phyloP scores from a whole-genome alignment of 2,888 invertebrate species.

The Ceramica pisi region DNA sequence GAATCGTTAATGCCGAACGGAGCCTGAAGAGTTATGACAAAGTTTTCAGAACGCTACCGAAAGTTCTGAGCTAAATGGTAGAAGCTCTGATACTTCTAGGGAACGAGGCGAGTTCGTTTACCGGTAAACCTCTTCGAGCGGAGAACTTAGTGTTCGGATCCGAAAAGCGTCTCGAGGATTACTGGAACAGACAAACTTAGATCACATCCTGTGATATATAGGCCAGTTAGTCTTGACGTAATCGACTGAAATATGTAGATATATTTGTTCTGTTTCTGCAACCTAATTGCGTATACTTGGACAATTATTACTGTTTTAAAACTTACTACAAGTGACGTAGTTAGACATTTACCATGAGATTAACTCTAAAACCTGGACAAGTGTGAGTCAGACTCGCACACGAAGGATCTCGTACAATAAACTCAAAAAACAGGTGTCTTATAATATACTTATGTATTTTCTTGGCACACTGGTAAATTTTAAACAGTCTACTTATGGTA shows the following conservation, averaged over 20 bases:
- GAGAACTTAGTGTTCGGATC: slow-evolving; percentile 48
- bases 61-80: slow-evolving; percentile 37
- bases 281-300: background rate
- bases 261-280: background rate
- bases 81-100: slow-evolving; percentile 33
- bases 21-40: slow-evolving; percentile 17
- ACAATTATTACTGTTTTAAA: background rate
- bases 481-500: no score
- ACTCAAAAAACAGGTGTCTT: no score
- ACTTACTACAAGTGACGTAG: background rate
- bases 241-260: background rate
- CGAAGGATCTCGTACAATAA: no score
- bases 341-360: background rate
- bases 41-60: slow-evolving; percentile 30
- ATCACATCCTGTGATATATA: slow-evolving; percentile 62
- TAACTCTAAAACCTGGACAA: background rate
- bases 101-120: slow-evolving; percentile 45
- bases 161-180: slow-evolving; percentile 58
- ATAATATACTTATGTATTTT: no score
- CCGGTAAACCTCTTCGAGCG: slow-evolving; percentile 56
- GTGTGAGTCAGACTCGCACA: no score
- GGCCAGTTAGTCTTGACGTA: background rate
- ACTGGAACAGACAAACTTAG: slow-evolving; percentile 65
- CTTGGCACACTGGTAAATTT: no score
- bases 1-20: slow-evolving; percentile 11